Base-by-base conservation (phyloP, 1,140 invertebrate genomes). In the Drosophila prosaltans region DNA sequence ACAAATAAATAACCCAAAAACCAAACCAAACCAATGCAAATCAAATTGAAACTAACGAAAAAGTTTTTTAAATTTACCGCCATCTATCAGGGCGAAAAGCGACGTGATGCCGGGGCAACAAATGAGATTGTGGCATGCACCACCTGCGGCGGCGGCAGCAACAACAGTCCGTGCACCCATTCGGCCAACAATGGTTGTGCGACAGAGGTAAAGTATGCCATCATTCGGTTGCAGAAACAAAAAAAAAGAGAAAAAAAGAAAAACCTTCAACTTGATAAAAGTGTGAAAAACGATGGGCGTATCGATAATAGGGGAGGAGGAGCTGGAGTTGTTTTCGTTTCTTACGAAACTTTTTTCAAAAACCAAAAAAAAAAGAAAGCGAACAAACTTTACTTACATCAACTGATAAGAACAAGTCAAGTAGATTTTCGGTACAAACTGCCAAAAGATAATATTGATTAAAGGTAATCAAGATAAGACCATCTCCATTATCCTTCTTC, bases 151-250 rank as follows among this genome's bases (percentile, higher is more conserved):
- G 94, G 94, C 90, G 95, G 95, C 40, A 94, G 94, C 41, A 93
- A 94, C 57, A 95, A 96, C 69, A 96, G 96, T 91, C 95, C 96
- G 45, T 97, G 96, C 88, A 97, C 96, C 32, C 96, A 97, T 92
- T 95, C 96, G 11, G 94, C 96, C n/a, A 97, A 96, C 82, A 97
- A 97, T 89, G 96, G 96, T 80, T 97, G 96, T 85, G 95, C 96
- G 43, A 94, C 96, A 69, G 96, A 97, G 95, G 96, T 97, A 95
- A 94, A 84, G 86, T 74, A 58, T 28, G 60, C 30, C 41, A 30
- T 30, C 7, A 28, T 55, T 36, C 39, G 7, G 26, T 8, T 28
- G n/a, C 30, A 11, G 8, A 39, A 28, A 41, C 9, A 6, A 24
- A 9, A 40, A 32, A n/a, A 9, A 24, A 9, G 16, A 16, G 16